Base-by-base conservation (phyloP, 2,797 vertebrate species). In the Ambastaia sidthimunki region DNA sequence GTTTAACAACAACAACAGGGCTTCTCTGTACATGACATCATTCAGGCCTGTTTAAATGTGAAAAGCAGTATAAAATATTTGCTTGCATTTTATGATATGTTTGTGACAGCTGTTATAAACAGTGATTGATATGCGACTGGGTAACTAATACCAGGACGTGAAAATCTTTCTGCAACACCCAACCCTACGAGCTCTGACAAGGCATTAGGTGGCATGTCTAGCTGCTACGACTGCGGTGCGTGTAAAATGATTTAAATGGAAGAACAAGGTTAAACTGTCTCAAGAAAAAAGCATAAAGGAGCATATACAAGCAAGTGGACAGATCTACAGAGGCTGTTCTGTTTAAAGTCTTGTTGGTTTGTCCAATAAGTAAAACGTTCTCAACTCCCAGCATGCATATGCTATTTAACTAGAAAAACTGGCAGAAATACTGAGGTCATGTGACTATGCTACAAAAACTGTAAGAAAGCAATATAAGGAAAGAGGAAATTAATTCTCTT, bases 181-280 rank as follows among this genome's bases (percentile, higher is more conserved):
- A 54, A 78, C 10, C 47, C 44, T 54, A 52, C 16, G 31, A 71
- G 69, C 47, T 78, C 21, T 19, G 19, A 41, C 28, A 78, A 78
- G 76, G 69, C 76, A 71, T 78, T 68, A 71, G 68, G 57, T 71
- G 69, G 48, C 16, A 13, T 12, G 16, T 44, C 44, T 28, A 28
- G 28, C 28, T 78, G 76, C 76, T 78, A 78, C 76, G 6, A 23
- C n/a, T 63, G 47, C 28, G 52, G 65, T 57, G 74, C 16, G 3
- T 62, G 57, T 63, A 44, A 23, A 67, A 23, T 52, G n/a, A 63
- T 60, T 78, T 12, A 37, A 63, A 78, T 71, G 44, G 76, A 78
- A 78, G 67, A 71, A 62, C 67, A 1, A 47, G 16, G 73, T 75
- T 75, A 50, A 7, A 15, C 6, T 13, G 31, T 54, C 47, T n/a